Percentiles rank a stretch among this genome's conserved stretches.
phyloP scores from a whole-genome alignment of 2,797 vertebrate genomes.

The Hephaestus fuliginosus region DNA sequence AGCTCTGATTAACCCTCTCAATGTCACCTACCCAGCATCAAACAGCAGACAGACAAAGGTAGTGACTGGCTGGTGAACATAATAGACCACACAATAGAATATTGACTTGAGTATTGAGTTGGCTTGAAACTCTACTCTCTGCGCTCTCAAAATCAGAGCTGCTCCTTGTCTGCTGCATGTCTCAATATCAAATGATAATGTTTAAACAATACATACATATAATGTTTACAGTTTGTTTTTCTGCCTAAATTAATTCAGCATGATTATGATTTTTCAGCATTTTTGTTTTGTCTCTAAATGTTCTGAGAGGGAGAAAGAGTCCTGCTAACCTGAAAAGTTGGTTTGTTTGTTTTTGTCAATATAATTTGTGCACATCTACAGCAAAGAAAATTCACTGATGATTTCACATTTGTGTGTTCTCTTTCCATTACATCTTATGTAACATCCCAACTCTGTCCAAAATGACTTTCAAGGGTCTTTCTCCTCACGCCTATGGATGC shows the following conservation, averaged over 20 bases:
- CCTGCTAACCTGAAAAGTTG: neutral
- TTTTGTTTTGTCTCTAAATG: neutral
- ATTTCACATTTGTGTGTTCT: neutral
- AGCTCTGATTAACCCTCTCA: neutral
- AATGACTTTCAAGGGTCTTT: constrained; percentile 13
- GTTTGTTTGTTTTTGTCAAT: neutral
- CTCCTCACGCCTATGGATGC: constrained; percentile 25
- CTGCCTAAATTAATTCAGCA: neutral
- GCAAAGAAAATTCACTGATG: neutral
- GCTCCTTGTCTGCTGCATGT: neutral
- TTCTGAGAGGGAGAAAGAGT: neutral
- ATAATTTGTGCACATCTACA: neutral
- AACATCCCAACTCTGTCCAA: constrained; percentile 11
- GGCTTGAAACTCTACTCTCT: neutral
- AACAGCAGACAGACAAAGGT: neutral
- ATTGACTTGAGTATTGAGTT: neutral
- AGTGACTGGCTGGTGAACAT: neutral
- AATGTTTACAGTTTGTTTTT: neutral
- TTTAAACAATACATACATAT: too few relatives aligned
- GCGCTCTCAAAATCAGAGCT: too few relatives aligned
- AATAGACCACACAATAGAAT: neutral
- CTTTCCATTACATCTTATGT: neutral
- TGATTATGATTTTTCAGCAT: neutral
- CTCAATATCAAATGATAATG: too few relatives aligned
- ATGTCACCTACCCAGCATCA: neutral